phyloP scores from a whole-genome alignment of 2,888 invertebrate species.

The Seladonia tumulorum region DNA sequence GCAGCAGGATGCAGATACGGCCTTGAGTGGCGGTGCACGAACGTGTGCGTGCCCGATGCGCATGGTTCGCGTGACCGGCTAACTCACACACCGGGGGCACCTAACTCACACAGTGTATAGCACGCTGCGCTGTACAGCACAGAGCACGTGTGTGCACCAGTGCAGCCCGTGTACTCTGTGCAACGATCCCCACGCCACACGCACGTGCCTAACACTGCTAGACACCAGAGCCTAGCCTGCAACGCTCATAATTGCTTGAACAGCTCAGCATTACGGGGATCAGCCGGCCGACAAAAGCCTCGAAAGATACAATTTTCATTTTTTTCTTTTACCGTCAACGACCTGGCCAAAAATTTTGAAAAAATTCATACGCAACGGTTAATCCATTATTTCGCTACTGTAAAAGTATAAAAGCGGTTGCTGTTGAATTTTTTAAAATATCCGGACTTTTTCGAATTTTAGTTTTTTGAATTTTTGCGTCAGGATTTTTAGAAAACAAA shows the following conservation, averaged over 20 bases:
- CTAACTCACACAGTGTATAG: not conserved
- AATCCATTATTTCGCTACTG: not conserved
- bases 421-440: not conserved
- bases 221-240: constrained; percentile 7
- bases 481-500: not conserved
- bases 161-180: not conserved
- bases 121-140: not conserved
- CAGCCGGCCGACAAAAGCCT: not conserved
- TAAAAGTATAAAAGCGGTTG: not conserved
- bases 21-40: constrained; percentile 68
- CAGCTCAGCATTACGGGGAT: not conserved
- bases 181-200: constrained; percentile 20
- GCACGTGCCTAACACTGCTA: constrained; percentile 34
- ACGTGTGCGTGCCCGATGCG: constrained; percentile 44
- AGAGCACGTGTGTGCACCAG: constrained; percentile 29
- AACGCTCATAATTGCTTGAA: constrained; percentile 4
- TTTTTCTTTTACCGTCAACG: not conserved
- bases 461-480: not conserved
- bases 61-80: constrained; percentile 43
- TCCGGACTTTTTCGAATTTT: not conserved
- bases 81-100: constrained; percentile 23
- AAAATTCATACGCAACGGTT: not conserved
- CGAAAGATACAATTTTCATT: not conserved
- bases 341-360: not conserved
- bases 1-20: constrained; percentile 74